These are phyloP conservation scores for Hemicordylus capensis DNA, from an alignment of 2,113 vertebrate species.

Conservation along the genomic window DNA sequence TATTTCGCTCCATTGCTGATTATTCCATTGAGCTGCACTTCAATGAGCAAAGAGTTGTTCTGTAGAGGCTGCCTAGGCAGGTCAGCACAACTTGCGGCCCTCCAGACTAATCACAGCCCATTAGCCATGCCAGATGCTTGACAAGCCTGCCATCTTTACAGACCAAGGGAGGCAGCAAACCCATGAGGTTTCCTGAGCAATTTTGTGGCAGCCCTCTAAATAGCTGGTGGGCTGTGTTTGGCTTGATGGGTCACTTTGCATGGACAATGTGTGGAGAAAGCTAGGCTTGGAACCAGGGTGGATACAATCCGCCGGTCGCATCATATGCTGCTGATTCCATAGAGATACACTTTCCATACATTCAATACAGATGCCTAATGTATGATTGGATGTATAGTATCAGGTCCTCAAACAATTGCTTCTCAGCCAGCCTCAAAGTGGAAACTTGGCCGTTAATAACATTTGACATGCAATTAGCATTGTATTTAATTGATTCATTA, in stretches of 20 bases:
- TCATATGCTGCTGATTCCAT: neutral
- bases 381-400: neutral
- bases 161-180: neutral
- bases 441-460: slow-evolving; percentile 9
- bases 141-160: neutral
- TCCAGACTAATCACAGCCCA: too few relatives aligned
- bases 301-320: neutral
- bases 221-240: neutral
- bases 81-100: neutral
- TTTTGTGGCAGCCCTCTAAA: neutral
- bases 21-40: neutral
- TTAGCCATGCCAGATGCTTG: neutral
- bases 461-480: slow-evolving; percentile 6
- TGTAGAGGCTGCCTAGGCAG: neutral
- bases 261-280: neutral
- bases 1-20: slow-evolving; percentile 20
- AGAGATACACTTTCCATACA: too few relatives aligned
- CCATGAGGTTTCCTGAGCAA: neutral
- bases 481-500: neutral
- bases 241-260: neutral
- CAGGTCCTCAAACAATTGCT: neutral
- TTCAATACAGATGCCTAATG: neutral
- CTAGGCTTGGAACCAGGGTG: neutral
- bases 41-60: too few relatives aligned
- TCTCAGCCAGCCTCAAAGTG: neutral